Percentiles rank a stretch among this genome's conserved stretches.
These are phyloP conservation scores for Morus bassanus DNA, from an alignment of 2,797 vertebrate genomes.

Conservation along the genomic window DNA sequence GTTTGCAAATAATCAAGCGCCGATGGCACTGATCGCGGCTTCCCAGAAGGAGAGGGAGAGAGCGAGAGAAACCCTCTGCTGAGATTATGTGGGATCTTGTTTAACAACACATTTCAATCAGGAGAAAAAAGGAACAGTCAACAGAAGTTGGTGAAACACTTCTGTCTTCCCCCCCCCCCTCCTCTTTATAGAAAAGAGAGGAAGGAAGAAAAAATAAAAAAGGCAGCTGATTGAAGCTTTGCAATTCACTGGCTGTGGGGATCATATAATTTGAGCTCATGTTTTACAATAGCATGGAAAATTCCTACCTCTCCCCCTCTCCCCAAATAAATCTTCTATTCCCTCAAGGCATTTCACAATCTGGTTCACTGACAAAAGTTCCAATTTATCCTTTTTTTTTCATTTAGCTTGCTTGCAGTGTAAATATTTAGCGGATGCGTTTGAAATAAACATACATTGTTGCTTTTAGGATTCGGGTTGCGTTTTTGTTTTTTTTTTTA, in stretches of 20 bases:
- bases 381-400: background rate
- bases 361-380: conserved; percentile 58
- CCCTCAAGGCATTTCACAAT: conserved; percentile 58
- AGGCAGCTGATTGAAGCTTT: conserved; percentile 56
- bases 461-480: conserved; percentile 43
- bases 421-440: conserved; percentile 60
- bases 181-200: conserved; percentile 32
- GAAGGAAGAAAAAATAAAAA: conserved; percentile 28
- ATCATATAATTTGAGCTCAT: conserved; percentile 52
- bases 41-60: conserved; percentile 66
- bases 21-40: conserved; percentile 84
- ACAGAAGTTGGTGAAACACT: conserved; percentile 60
- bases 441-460: conserved; percentile 57
- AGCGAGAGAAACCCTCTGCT: conserved; percentile 61
- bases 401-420: conserved; percentile 10
- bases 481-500: background rate
- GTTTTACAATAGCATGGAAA: conserved; percentile 63
- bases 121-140: conserved; percentile 57
- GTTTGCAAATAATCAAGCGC: conserved; percentile 85
- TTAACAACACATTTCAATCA: conserved; percentile 71
- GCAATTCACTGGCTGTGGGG: conserved; percentile 43
- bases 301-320: conserved; percentile 60
- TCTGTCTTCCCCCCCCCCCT: conserved; percentile 4
- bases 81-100: conserved; percentile 68
- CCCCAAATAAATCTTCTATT: conserved; percentile 55